A percentile compares a stretch with the other conserved stretches of the same genome.
phyloP scores from a whole-genome alignment of 2,888 invertebrate species.

The Caenorhabditis sp. region DNA sequence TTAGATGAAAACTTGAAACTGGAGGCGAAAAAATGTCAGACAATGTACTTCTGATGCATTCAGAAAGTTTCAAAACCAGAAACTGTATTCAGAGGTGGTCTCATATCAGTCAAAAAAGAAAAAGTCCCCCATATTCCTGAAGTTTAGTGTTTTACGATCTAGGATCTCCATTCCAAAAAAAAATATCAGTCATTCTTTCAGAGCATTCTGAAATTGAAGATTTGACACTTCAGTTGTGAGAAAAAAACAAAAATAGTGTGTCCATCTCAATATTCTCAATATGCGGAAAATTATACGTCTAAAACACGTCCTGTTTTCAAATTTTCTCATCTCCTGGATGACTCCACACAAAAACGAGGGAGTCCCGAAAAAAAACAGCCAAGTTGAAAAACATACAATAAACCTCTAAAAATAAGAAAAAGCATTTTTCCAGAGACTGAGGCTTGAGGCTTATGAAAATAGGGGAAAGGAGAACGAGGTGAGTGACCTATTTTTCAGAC shows the following conservation, averaged over 20 bases:
- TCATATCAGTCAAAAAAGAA: background rate
- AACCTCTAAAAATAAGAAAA: constrained; percentile 23
- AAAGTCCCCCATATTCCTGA: background rate
- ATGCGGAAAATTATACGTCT: constrained; percentile 45
- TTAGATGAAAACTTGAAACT: constrained; percentile 2
- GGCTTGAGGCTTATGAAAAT: constrained; percentile 49
- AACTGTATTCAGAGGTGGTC: background rate
- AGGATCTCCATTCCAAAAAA: background rate
- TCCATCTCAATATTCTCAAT: constrained; percentile 35
- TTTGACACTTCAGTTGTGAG: constrained; percentile 4
- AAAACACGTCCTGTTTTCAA: constrained; percentile 51
- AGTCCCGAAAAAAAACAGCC: constrained; percentile 41
- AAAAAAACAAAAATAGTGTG: constrained; percentile 21
- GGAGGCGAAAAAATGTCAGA: background rate
- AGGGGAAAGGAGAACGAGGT: constrained; percentile 35
- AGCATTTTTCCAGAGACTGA: constrained; percentile 44
- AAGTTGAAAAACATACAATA: constrained; percentile 61
- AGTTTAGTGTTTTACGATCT: background rate
- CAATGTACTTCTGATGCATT: background rate
- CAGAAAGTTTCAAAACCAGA: background rate
- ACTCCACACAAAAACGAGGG: background rate
- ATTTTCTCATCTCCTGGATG: constrained; percentile 22
- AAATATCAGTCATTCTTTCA: background rate
- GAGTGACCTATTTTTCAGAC: constrained; percentile 54
- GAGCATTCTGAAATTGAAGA: constrained; percentile 21